Base-by-base conservation (phyloP, 2,888 invertebrate species). In the Coremacera marginata region DNA sequence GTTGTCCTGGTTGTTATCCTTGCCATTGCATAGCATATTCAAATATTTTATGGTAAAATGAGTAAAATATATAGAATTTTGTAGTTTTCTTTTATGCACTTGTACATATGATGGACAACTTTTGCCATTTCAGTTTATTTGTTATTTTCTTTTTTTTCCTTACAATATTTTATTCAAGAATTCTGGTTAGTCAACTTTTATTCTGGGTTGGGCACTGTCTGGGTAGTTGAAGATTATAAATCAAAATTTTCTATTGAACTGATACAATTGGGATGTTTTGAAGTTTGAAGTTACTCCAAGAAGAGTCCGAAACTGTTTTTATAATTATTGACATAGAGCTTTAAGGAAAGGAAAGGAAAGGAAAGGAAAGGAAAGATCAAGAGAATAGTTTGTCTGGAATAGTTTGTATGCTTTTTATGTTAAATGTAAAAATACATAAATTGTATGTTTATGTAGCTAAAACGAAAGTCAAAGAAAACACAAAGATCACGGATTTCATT, bases 1-100 rank as follows among this genome's bases (percentile, higher is more conserved):
- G 44, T 49, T 49, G 27, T 71, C 60, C 60, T 57, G 57, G 51
- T 51, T 14, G 19, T 70, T 19, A 44, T 60, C 60, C 34, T 49
- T 71, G 73, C 31, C 63, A 9, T 73, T 79, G 78, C 80, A 78
- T 77, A 79, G 77, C 78, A 67, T 73, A 79, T 70, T 77, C 73
- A 81, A 80, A 82, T 82, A 84, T 83, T 84, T 83, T 79, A 82
- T 82, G 81, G 80, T 82, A 80, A 81, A 83, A 83, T 84, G 84
- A 82, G 82, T 83, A 84, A 83, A 82, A 83, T 84, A 81, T 83
- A 68, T 34, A 63, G 65, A 25, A 27, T 70, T 70, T 55, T 74
- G 51, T 49, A 7, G 27, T 57, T 82, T 82, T 81, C 82, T 85
- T 84, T 83, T 49, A n/a, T 62, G 51, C 63, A 52, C 52, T 73